A percentile compares a stretch with the other conserved stretches of the same genome.
Evolutionary conservation across 2,888 invertebrate genomes (phyloP).

Genomic region (Xestia c-nigrum): DNA sequence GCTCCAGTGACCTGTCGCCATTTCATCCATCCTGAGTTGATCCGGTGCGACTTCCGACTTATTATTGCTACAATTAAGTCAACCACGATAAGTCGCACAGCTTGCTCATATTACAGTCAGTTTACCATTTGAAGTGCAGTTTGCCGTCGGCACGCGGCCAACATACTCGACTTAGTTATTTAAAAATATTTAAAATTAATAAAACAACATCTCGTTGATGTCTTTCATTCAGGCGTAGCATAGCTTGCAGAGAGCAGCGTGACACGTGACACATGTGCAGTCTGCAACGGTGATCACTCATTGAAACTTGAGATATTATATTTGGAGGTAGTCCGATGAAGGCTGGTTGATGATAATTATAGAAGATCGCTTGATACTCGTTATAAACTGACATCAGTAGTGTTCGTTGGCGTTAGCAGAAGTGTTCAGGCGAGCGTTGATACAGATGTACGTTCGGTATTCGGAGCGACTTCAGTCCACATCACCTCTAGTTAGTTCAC

Average conservation of each 20-base stretch:
- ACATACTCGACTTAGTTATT: not conserved
- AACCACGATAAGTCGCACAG: not conserved
- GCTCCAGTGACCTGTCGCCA: too few relatives aligned
- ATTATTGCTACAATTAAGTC: conserved; percentile 27
- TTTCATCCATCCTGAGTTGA: too few relatives aligned
- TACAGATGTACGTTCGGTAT: too few relatives aligned
- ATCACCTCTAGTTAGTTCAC: not conserved
- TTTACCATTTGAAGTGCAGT: not conserved
- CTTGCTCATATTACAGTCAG: not conserved
- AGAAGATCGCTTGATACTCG: not conserved
- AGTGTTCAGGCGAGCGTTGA: too few relatives aligned
- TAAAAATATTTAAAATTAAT: conserved; percentile 2
- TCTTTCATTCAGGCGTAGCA: conserved; percentile 22
- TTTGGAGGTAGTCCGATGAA: not conserved
- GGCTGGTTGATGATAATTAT: too few relatives aligned
- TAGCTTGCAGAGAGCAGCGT: not conserved
- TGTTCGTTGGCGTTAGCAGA: not conserved
- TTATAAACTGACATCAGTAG: not conserved
- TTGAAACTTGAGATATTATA: not conserved
- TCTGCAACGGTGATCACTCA: not conserved
- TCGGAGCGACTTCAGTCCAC: not conserved
- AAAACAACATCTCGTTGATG: conserved; percentile 30
- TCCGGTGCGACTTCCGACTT: too few relatives aligned
- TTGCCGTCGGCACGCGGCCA: conserved; percentile 3
- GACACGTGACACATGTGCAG: too few relatives aligned